These are phyloP conservation scores for Chloropsis hardwickii DNA, from an alignment of 2,113 vertebrate genomes.

Conservation along the genomic window DNA sequence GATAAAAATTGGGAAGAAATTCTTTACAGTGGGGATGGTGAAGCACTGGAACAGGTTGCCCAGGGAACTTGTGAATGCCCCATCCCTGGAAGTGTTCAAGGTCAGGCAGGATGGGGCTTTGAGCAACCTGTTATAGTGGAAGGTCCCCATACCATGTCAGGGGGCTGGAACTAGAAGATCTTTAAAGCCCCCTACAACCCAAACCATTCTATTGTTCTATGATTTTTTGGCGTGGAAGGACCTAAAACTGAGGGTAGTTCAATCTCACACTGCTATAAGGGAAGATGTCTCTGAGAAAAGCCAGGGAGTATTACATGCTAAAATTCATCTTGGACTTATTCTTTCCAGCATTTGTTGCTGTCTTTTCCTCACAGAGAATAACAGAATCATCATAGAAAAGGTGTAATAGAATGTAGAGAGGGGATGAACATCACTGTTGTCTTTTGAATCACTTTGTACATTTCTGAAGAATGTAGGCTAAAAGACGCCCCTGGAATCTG, in stretches of 20 bases:
- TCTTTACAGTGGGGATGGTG: not conserved
- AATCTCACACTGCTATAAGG: not conserved
- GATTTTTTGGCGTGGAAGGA: not conserved
- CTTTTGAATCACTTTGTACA: not conserved
- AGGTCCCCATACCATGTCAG: too few species aligned
- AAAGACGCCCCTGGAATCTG: not conserved
- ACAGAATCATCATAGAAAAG: not conserved
- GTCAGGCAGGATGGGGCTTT: not conserved
- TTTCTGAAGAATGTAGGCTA: not conserved
- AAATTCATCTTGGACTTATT: not conserved
- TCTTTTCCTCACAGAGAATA: not conserved
- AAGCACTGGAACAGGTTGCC: not conserved
- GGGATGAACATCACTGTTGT: not conserved
- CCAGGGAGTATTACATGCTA: accelerated
- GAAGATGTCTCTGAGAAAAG: not conserved
- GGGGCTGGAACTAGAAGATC: not conserved
- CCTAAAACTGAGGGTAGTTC: not conserved
- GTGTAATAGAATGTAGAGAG: not conserved
- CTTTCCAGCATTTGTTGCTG: not conserved
- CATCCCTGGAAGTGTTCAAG: not conserved
- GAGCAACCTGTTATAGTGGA: not conserved
- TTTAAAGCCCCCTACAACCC: not conserved
- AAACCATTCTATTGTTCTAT: not conserved
- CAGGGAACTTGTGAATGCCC: not conserved
- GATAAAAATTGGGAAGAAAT: not conserved